Base-by-base conservation (phyloP, 92 coral and sea anemone species). In the Muricea muricata region DNA sequence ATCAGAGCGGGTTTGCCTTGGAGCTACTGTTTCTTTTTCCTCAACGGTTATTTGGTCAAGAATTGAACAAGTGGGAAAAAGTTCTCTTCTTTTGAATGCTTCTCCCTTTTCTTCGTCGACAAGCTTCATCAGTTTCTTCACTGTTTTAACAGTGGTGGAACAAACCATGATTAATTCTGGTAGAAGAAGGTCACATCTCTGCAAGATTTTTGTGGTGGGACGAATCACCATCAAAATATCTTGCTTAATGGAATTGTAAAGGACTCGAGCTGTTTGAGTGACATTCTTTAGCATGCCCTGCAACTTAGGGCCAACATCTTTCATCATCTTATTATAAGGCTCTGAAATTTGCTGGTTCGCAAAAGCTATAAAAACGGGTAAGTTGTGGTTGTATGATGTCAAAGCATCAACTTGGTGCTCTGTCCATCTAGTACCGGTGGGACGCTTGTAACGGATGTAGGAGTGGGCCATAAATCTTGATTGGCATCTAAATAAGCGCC, bases 221-320 rank as follows among this genome's bases (percentile, higher is more conserved):
- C 40, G 35, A 8, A 72, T 56, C 40, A 40, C 40, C 33, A 58
- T 58, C 40, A 72, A 40, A 72, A 72, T 32, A 72, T 72, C 78
- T 20, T 58, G 78, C 23, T 72, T 72, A 56, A 72, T 58, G 42
- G 56, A 56, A 40, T 72, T 32, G 78, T 72, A 72, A 72, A 72
- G 23, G n/a, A 72, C 57, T 40, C 40, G 78, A 31, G 40, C 42
- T 56, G 42, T 35, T 17, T 30, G 40, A 30, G 58, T 24, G 33
- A 34, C 68, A 24, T 60, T 34, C 15, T 29, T 46, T 33, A 23
- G 33, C 34, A 60, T 24, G 33, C 68, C 68, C 15, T 60, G 34
- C 34, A 60, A 24, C 68, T 24, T 60, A 0, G 33, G 34, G 0
- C 7, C 33, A 7, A 24, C 68, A 24, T 60, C 7, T 24, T 60